Evolutionary conservation across 2,113 vertebrate genomes (phyloP), one percentile per base, ranked within the genome.

Genomic region (Zapus hudsonius): DNA sequence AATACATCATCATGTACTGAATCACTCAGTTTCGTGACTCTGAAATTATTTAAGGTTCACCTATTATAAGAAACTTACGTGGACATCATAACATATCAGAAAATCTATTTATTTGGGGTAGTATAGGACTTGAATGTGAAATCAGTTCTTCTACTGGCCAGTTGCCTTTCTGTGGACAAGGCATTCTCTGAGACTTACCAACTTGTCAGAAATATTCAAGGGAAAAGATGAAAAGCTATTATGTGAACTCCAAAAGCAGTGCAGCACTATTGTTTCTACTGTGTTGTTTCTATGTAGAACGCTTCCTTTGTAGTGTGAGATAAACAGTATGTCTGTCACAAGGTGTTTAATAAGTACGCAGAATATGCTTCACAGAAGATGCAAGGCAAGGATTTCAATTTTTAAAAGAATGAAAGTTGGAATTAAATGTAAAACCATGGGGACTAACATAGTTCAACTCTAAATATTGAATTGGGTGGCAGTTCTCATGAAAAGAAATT

Each of bases 181-280:
- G 36, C 36, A 72, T 64, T 85, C 13, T 92, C 81, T 67, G 38
- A 72, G 59, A 42, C 38, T 79, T 69, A 84, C 40, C 70, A 88
- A 87, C 40, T 83, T 92, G 40, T 92, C 92, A 89, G 57, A 96
- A 94, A 88, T 75, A 92, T 86, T 92, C 90, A 44, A 84, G 85
- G 33, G 25, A 74, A 83, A 85, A 74, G 47, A 72, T 66, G 22
- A 82, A 94, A 95, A 78, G 42, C 64, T 70, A 69, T 80, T 93
- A 52, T 91, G 44, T 63, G 52, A 79, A 17, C 59, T 88, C 25
- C 63, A 91, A 92, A 31, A 75, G 17, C 17, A 92, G 55, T 25
- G 4, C 27, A 79, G 47, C 47, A 63, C 40, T 47, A 69, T 78
- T 64, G 76, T 61, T 90, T 38, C 57, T 88, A 73, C 38, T 38